Conservation (phyloP, 1,140 invertebrate genomes). For the Meloidogyne chitwoodi region DNA sequence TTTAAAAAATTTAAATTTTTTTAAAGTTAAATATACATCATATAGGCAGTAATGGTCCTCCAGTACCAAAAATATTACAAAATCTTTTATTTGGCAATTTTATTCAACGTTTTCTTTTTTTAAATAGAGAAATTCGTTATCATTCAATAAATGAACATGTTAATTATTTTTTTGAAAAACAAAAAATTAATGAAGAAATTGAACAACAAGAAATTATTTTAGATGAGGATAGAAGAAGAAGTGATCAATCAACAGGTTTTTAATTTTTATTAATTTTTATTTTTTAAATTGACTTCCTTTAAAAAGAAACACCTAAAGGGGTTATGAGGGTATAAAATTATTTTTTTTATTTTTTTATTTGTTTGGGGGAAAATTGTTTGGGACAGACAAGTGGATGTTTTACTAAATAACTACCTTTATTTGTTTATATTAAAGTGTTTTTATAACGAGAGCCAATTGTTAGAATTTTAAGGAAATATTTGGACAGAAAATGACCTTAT, state of each 20-base stretch:
- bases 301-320: too few relatives aligned
- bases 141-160: constrained; percentile 57
- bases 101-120: constrained; percentile 64
- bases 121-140: constrained; percentile 61
- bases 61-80: constrained; percentile 71
- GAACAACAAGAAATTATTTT: neutral
- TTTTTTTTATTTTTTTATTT: too few relatives aligned
- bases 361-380: too few relatives aligned
- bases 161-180: constrained; percentile 47
- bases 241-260: neutral
- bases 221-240: neutral
- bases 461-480: too few relatives aligned
- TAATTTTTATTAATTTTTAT: neutral
- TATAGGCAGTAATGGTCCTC: constrained; percentile 73
- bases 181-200: constrained; percentile 12
- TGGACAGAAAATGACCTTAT: too few relatives aligned
- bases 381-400: too few relatives aligned
- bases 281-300: neutral
- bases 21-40: constrained; percentile 75
- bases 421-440: too few relatives aligned
- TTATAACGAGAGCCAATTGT: too few relatives aligned
- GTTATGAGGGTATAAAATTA: too few relatives aligned
- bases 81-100: constrained; percentile 67
- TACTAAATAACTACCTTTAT: too few relatives aligned
- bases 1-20: neutral